Base-by-base conservation (phyloP, 2,797 vertebrate genomes). In the Menidia menidia region DNA sequence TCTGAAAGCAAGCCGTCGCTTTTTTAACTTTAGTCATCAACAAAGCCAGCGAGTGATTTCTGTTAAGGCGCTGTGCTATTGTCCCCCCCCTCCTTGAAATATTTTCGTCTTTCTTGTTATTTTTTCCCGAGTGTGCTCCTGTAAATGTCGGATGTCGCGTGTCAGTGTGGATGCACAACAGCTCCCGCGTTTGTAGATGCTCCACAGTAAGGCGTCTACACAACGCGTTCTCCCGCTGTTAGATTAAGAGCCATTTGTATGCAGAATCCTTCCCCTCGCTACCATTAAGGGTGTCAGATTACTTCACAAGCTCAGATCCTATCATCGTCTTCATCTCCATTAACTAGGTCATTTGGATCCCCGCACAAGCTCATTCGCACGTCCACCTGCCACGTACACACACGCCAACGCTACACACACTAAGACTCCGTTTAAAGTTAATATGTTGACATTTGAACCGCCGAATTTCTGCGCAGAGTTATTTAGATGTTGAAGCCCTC, bases 261-360 rank as follows among this genome's bases (percentile, higher is more conserved):
- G 80, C 75, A 0, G 35, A 44, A 72, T 83, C 72, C 66, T 73
- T 86, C 82, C 47, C 60, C 47, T 68, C 60, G 0, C 67, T 50
- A 11, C 84, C 78, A 79, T 86, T 85, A 79, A 73, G 85, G 75
- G 77, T 82, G 78, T 79, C 75, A 65, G 75, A 86, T 89, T 83
- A 84, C 86, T 65, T 81, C 59, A 10, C 57, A 4, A 81, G 63
- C 44, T 6, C 51, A 84, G 87, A 90, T 87, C 77, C 68, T 81
- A 87, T 92, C 87, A 82, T 85, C 54, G 50, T 80, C 68, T 78
- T 78, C 81, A 82, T 87, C 83, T 80, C 73, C 88, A 88, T 91
- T 88, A 86, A 83, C 77, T 70, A 59, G 80, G 80, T 81, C 77
- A 64, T 88, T 90, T 88, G 56, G 80, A 84, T 80, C 57, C 48